Conservation (phyloP, 2,888 invertebrate species). For the Sabellastarte sp. region DNA sequence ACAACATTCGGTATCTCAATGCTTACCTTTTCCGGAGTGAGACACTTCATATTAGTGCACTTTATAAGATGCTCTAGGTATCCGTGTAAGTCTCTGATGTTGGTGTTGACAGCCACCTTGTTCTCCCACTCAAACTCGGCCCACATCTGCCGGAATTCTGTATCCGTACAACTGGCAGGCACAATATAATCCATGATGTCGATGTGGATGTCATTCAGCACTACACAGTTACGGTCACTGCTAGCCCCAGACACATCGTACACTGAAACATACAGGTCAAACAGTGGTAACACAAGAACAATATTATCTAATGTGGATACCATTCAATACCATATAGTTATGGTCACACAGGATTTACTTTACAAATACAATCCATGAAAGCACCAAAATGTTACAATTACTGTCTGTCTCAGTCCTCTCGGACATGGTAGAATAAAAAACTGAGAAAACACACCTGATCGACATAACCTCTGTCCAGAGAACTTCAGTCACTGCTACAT, state of each 20-base stretch:
- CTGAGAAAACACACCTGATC: too few relatives aligned
- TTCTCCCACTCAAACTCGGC: conserved; percentile 99
- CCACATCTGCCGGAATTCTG: conserved; percentile 99
- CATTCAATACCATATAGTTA: too few relatives aligned
- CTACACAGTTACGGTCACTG: conserved; percentile 93
- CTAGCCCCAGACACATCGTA: conserved; percentile 93
- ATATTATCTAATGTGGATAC: too few relatives aligned
- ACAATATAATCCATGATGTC: conserved; percentile 92
- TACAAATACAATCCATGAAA: too few relatives aligned
- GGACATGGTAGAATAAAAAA: too few relatives aligned
- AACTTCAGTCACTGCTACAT: too few relatives aligned
- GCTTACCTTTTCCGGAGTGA: conserved; percentile 87
- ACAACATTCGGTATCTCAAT: too few relatives aligned
- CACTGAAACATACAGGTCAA: conserved; percentile 65
- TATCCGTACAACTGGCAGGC: conserved; percentile 89
- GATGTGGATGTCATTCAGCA: conserved; percentile 98
- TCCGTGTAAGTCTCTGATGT: conserved; percentile 83
- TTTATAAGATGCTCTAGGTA: conserved; percentile 88
- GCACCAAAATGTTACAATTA: too few relatives aligned
- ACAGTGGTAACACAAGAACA: too few relatives aligned
- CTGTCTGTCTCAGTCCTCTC: too few relatives aligned
- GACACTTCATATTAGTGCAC: conserved; percentile 98
- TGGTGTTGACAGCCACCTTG: conserved; percentile 92
- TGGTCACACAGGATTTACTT: too few relatives aligned
- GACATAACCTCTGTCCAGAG: too few relatives aligned